A percentile compares a stretch with the other conserved stretches of the same genome.
These are phyloP conservation scores for Pharmacophagus antenor DNA, from an alignment of 2,888 invertebrate species.

Conservation along the genomic window DNA sequence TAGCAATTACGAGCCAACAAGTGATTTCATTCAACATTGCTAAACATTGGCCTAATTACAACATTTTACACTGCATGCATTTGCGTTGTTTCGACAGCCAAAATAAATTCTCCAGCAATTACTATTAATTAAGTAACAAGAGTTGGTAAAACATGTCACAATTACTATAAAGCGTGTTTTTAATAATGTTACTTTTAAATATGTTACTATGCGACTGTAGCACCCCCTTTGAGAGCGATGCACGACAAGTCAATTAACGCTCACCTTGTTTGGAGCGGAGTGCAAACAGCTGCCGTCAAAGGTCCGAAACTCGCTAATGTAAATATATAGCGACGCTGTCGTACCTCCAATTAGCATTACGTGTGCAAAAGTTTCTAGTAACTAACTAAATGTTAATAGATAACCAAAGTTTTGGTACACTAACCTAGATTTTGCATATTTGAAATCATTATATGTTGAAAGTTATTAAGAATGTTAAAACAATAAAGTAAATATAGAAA, in stretches of 20 bases:
- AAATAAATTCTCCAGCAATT: not conserved
- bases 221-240: conserved; percentile 19
- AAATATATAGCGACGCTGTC: conserved; percentile 9
- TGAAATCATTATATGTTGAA: not conserved
- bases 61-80: conserved; percentile 1
- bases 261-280: conserved; percentile 16
- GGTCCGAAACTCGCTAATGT: conserved; percentile 21
- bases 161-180: too few species aligned
- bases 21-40: not conserved
- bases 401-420: not conserved
- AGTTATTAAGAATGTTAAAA: too few species aligned
- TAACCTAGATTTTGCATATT: not conserved
- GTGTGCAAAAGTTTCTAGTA: conserved; percentile 1
- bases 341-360: conserved; percentile 16
- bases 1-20: not conserved
- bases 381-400: not conserved
- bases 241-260: conserved; percentile 31
- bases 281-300: conserved; percentile 26
- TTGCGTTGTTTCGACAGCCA: not conserved
- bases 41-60: not conserved
- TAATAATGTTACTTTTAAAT: not conserved
- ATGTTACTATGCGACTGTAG: not conserved
- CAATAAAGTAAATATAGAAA: too few species aligned
- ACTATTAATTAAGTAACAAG: not conserved
- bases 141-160: too few species aligned